These are phyloP conservation scores for Rhea americana DNA, from an alignment of 2,113 vertebrate genomes.

Conservation along the genomic window DNA sequence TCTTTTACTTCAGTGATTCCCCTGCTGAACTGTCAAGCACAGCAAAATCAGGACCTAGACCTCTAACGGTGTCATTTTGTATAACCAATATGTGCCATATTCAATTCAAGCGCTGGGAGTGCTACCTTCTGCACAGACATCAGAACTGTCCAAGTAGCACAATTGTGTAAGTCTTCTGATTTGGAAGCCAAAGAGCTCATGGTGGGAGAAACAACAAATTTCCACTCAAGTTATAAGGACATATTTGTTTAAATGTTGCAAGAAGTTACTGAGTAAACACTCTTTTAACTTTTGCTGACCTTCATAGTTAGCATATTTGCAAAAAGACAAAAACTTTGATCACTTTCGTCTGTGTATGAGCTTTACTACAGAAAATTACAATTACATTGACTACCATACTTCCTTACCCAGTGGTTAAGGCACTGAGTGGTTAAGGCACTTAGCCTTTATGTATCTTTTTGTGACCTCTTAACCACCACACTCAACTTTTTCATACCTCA, in stretches of 20 bases:
- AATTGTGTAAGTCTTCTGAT: neutral
- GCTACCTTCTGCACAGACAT: neutral
- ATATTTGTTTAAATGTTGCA: neutral
- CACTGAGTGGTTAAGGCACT: too few relatives aligned
- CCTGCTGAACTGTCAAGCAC: neutral
- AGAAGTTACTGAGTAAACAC: neutral
- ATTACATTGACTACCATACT: too few relatives aligned
- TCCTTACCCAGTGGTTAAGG: too few relatives aligned
- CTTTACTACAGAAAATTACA: neutral
- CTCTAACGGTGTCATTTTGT: neutral
- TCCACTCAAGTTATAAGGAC: neutral
- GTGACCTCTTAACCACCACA: too few relatives aligned
- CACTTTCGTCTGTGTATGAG: neutral
- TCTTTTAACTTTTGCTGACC: neutral
- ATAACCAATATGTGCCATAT: neutral
- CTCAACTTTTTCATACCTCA: too few relatives aligned
- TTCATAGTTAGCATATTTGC: neutral
- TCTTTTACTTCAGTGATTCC: neutral
- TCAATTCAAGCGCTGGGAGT: neutral
- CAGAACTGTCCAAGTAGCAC: neutral
- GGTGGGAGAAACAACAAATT: neutral
- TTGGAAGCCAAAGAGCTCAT: neutral
- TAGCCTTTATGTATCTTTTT: too few relatives aligned
- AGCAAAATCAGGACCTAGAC: neutral
- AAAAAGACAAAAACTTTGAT: neutral